These are phyloP conservation scores for Montipora sp. DNA, from an alignment of 64 coral and sea anemone species.

Conservation along the genomic window DNA sequence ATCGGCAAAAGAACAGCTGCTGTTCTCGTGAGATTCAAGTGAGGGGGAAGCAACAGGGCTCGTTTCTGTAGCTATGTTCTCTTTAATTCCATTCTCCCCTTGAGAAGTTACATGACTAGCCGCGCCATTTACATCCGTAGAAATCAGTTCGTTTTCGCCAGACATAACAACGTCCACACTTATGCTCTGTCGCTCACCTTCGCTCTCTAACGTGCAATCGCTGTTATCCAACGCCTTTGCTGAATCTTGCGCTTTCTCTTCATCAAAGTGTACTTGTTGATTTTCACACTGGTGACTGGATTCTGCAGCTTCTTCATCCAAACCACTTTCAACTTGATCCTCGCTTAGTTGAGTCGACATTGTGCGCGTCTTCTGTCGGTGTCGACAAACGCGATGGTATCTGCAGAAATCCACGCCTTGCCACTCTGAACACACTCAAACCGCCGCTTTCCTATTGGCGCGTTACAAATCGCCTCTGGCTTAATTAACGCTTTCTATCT, in stretches of 20 bases:
- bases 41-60: neutral
- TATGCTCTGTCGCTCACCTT: constrained; percentile 12
- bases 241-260: neutral
- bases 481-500: too few relatives aligned
- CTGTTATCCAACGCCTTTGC: neutral
- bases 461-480: neutral
- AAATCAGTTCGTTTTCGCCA: neutral
- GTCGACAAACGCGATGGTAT: constrained; percentile 3
- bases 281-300: neutral
- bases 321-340: constrained; percentile 26
- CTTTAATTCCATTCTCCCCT: neutral
- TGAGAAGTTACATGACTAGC: neutral
- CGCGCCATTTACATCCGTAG: neutral
- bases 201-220: neutral
- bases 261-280: neutral
- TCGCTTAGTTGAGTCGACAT: neutral
- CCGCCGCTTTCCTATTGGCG: constrained; percentile 1
- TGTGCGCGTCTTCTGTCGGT: neutral
- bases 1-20: neutral
- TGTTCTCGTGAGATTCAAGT: neutral
- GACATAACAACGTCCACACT: neutral
- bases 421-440: neutral
- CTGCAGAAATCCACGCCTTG: neutral
- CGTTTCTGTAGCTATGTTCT: neutral
- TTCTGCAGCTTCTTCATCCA: constrained; percentile 32